Conservation (phyloP, 2,113 vertebrate species). For the Triplophysa rosa region DNA sequence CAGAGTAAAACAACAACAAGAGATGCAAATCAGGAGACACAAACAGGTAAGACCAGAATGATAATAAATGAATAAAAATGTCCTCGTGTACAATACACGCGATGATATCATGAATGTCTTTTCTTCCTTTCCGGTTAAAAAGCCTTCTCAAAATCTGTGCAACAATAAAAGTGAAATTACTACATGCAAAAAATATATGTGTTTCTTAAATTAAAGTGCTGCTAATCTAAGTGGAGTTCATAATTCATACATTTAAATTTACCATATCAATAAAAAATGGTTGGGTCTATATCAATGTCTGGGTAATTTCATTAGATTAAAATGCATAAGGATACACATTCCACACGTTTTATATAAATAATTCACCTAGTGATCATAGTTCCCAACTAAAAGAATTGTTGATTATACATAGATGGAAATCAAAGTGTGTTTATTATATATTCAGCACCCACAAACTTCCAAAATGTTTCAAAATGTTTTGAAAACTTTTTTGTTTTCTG, state of each 20-base stretch:
- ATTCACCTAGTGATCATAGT: neutral
- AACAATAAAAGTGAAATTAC: neutral
- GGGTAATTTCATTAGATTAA: neutral
- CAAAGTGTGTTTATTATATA: neutral
- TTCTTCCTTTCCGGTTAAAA: constrained; percentile 36
- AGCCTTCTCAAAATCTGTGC: neutral
- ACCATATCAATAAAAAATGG: neutral
- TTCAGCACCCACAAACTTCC: neutral
- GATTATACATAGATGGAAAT: neutral
- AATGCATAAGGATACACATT: neutral
- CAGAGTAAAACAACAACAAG: constrained; percentile 50
- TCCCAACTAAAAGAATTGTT: neutral
- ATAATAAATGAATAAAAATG: neutral
- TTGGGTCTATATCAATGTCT: too few relatives aligned
- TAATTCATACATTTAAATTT: neutral
- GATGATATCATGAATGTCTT: neutral
- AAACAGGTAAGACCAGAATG: constrained; percentile 28
- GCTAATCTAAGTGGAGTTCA: neutral
- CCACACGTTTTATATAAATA: neutral
- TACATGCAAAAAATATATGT: neutral
- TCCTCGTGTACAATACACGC: neutral
- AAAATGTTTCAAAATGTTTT: neutral
- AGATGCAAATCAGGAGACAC: constrained; percentile 42
- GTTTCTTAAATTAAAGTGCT: neutral
- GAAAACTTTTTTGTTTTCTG: neutral